These are phyloP conservation scores for Dermochelys coriacea DNA, from an alignment of 2,797 vertebrate species.

Conservation along the genomic window DNA sequence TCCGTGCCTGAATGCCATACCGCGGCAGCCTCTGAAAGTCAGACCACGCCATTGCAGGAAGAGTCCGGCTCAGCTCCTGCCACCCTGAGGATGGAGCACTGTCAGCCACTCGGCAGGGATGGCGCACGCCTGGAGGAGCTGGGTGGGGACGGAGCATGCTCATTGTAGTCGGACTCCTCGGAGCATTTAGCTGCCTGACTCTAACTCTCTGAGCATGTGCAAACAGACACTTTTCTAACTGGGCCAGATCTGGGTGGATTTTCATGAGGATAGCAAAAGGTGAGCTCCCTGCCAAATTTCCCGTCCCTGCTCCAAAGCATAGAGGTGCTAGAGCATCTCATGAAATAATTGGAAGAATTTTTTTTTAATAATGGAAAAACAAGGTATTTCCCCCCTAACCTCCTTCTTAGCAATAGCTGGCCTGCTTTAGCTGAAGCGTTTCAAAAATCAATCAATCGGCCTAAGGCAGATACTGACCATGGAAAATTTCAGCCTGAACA, in stretches of 20 bases:
- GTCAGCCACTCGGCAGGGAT: neutral
- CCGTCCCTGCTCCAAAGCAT: neutral
- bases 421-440: neutral
- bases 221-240: neutral
- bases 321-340: neutral
- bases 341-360: neutral
- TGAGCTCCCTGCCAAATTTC: neutral
- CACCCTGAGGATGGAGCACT: neutral
- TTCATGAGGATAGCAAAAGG: neutral
- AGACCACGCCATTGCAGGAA: too few species aligned
- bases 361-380: neutral
- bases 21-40: neutral
- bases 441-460: neutral
- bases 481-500: neutral
- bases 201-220: neutral
- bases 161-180: neutral
- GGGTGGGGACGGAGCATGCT: neutral
- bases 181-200: neutral
- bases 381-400: neutral
- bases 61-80: too few species aligned
- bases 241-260: neutral
- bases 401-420: neutral
- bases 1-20: neutral
- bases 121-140: neutral
- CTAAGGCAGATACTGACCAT: neutral